Base-by-base conservation (phyloP, 64 coral and sea anemone genomes). In the Montipora efflorescens region DNA sequence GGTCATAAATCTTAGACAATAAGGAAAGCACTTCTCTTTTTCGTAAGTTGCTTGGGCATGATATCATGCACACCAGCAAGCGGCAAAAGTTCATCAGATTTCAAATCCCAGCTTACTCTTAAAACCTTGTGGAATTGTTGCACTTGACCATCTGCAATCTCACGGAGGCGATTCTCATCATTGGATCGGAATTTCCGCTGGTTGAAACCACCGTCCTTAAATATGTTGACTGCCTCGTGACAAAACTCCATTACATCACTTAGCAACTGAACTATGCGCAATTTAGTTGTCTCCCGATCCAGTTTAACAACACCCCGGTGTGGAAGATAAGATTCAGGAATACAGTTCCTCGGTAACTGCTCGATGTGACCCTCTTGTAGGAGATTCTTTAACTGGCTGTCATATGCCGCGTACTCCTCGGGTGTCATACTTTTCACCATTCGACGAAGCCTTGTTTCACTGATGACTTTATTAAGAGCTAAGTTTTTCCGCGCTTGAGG, bases 331-430 rank as follows among this genome's bases (percentile, higher is more conserved):
- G 2, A 49, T 2, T 48, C 2, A 14, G 76, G 76, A 78, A 51
- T n/a, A 14, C 76, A 20, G 76, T 3, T 9, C 18, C 48, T 12
- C 6, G 75, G 75, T 14, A 77, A 47, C 75, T 47, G 43, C 47
- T 78, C 76, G 8, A 78, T 51, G 47, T 78, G 76, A 3, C 47
- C 76, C 76, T 49, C 46, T 78, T 51, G 2, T 10, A 78, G 76
- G 13, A 78, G 76, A 4, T 4, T 78, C n/a, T 51, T 78, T 47
- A 78, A 49, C 47, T 78, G 44, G 49, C 1, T 78, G 76, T 78
- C 76, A 16, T 78, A 78, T 50, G 76, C 47, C n/a, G 45, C 8
- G 47, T 78, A 51, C 47, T 78, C 76, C n/a, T 78, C 76, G 49
- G 76, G 76, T 18, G 44, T 48, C 47, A 78, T 3, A 47, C 45